Evolutionary conservation across 2,888 invertebrate genomes (phyloP).

Genomic region (Didymodactylos carnosus): DNA sequence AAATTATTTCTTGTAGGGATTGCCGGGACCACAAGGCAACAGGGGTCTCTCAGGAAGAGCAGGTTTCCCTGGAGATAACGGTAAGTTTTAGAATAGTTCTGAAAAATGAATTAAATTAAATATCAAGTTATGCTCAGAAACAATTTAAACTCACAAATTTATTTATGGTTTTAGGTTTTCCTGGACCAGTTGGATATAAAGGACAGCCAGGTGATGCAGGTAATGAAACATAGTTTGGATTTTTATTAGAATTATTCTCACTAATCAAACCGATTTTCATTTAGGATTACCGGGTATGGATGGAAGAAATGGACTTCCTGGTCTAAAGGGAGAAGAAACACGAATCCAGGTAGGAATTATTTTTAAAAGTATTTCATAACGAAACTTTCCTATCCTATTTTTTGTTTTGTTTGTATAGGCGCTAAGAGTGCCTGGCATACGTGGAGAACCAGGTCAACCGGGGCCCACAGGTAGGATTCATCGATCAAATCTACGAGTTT

Average conservation of each 20-base stretch:
- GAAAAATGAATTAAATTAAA: no score
- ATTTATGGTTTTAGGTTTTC: not conserved
- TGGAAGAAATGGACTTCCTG: conserved; percentile 2
- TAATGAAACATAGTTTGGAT: not conserved
- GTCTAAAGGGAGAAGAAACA: conserved; percentile 10
- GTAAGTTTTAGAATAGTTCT: no score
- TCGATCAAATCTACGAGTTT: not conserved
- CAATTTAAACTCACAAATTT: no score
- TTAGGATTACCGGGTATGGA: not conserved
- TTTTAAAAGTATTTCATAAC: not conserved
- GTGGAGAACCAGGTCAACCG: not conserved
- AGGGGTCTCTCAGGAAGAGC: conserved; percentile 5
- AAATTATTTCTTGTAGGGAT: not conserved
- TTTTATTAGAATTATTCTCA: no score
- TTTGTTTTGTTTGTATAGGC: no score
- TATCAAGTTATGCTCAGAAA: no score
- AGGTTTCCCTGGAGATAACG: conserved; percentile 19
- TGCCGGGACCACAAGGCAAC: conserved; percentile 18
- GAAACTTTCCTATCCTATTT: no score
- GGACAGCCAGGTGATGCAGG: conserved; percentile 11
- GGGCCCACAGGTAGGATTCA: no score
- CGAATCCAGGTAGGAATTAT: not conserved
- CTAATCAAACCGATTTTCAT: not conserved
- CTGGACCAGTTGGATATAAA: not conserved
- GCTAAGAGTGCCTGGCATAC: not conserved